phyloP scores from a whole-genome alignment of 2,888 invertebrate species.

The Chydorus sphaericus region DNA sequence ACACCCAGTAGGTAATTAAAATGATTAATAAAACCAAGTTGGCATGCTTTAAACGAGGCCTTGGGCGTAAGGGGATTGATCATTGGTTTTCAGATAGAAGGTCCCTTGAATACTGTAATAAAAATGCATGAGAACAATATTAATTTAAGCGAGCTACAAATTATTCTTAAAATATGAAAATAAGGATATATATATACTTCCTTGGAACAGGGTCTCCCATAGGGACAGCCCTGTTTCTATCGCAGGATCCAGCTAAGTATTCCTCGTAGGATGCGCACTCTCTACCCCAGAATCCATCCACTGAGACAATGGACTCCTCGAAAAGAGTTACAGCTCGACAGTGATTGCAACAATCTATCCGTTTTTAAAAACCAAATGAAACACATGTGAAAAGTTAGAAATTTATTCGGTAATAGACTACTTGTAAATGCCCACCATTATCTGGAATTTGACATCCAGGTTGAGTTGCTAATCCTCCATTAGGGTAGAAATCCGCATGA shows the following conservation, averaged over 20 bases:
- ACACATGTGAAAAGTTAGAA: too few species aligned
- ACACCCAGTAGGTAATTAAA: too few species aligned
- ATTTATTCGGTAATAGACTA: background rate
- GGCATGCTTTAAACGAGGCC: too few species aligned
- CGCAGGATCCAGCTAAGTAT: background rate
- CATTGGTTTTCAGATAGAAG: too few species aligned
- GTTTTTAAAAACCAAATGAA: too few species aligned
- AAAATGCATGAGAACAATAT: too few species aligned
- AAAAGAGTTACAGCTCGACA: background rate
- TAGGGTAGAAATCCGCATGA: constrained; percentile 1
- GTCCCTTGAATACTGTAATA: too few species aligned
- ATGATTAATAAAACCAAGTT: too few species aligned
- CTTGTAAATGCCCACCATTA: background rate
- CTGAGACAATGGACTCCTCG: background rate
- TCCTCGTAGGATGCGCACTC: background rate
- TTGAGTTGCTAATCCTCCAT: background rate
- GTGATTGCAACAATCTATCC: constrained; percentile 4
- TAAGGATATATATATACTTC: too few species aligned
- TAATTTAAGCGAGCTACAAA: too few species aligned
- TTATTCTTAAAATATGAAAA: too few species aligned
- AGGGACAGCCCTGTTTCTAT: background rate
- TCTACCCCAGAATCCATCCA: background rate
- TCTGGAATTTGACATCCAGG: background rate
- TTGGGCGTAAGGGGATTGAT: too few species aligned
- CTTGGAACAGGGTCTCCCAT: background rate